Percentiles rank a stretch among this genome's conserved stretches.
Conservation (phyloP, 1,140 invertebrate species). For the Trichonephila clavata region DNA sequence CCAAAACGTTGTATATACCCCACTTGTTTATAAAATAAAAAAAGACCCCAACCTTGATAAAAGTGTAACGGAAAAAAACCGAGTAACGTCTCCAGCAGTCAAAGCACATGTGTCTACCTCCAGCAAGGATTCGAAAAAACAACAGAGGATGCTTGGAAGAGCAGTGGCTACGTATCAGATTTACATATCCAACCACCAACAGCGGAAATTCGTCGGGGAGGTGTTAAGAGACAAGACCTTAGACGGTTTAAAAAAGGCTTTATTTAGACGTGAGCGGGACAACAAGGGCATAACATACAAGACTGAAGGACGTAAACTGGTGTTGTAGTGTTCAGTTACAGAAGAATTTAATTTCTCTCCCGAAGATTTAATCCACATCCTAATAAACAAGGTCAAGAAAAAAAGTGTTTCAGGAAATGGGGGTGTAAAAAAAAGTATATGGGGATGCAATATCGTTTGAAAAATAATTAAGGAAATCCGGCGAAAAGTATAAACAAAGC, state of each 20-base stretch:
- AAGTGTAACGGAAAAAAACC: not conserved
- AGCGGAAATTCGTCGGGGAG: constrained; percentile 68
- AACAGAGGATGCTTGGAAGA: constrained; percentile 2
- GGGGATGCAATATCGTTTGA: not conserved
- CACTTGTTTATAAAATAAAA: constrained; percentile 16
- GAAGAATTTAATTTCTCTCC: not conserved
- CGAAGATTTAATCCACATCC: constrained; percentile 15
- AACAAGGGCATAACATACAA: not conserved
- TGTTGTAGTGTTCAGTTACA: not conserved
- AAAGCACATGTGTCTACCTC: constrained; percentile 40
- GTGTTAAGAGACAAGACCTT: constrained; percentile 27
- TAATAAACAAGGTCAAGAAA: constrained; percentile 23
- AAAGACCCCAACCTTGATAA: not conserved
- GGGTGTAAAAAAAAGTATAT: not conserved
- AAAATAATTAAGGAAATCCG: too few relatives aligned
- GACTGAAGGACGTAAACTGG: not conserved
- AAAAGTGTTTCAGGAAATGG: not conserved
- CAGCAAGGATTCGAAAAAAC: constrained; percentile 20
- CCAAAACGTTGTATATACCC: not conserved
- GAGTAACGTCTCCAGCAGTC: constrained; percentile 25
- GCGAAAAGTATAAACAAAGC: too few relatives aligned
- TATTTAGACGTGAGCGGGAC: constrained; percentile 26
- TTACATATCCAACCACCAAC: constrained; percentile 50
- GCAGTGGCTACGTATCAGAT: constrained; percentile 39
- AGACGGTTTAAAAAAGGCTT: constrained; percentile 2